A percentile compares a stretch with the other conserved stretches of the same genome.
Conservation (phyloP, 2,797 vertebrate species). For the Delichon dasypus region DNA sequence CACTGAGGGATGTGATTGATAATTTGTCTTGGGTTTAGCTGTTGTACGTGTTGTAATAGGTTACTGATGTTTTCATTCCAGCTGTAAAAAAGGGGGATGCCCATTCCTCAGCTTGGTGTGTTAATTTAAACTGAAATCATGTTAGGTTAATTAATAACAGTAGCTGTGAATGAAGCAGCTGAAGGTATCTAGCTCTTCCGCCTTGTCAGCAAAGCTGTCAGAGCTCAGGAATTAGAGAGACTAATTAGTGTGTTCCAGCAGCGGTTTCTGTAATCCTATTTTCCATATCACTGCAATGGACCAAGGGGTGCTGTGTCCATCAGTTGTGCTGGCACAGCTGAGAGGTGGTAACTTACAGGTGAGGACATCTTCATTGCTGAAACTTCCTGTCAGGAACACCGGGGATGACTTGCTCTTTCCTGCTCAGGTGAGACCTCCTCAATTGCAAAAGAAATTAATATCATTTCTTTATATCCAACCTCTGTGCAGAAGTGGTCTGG, state of each 20-base stretch:
- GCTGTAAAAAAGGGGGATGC: neutral
- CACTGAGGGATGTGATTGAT: neutral
- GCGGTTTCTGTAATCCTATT: neutral
- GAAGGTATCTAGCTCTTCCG: neutral
- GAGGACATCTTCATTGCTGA: neutral
- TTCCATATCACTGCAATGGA: neutral
- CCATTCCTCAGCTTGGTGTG: neutral
- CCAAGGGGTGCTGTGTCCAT: neutral
- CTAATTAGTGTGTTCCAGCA: constrained; percentile 19
- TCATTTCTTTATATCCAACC: neutral
- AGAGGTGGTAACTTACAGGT: neutral
- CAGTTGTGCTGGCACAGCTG: neutral
- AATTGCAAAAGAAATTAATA: neutral
- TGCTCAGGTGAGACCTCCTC: neutral
- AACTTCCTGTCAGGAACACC: neutral
- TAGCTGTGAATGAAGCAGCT: constrained; percentile 22
- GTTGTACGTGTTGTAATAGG: neutral
- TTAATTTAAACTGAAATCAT: constrained; percentile 51
- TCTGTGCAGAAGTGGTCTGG: neutral
- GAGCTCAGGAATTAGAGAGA: neutral
- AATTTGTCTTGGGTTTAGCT: neutral
- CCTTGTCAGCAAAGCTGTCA: constrained; percentile 40
- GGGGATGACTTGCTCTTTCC: neutral
- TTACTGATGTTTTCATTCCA: neutral
- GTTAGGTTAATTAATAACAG: constrained; percentile 57